Base-by-base conservation (phyloP, 2,888 invertebrate species). In the Sinodicranocentrus sp. region DNA sequence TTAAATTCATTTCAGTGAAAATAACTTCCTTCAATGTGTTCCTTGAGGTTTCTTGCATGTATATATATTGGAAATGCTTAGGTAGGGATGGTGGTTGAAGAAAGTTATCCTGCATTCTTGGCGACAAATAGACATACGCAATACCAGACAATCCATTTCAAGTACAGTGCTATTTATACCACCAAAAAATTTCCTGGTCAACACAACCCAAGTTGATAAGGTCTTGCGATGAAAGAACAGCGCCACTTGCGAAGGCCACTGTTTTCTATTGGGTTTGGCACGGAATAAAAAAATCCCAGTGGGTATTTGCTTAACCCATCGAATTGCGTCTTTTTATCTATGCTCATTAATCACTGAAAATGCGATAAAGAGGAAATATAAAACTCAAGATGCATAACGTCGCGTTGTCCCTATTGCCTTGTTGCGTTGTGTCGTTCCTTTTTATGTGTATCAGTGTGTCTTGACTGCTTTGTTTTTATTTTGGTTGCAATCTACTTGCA, bases 241-340 rank as follows among this genome's bases (percentile, higher is more conserved):
- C 57, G 25, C 23, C 3, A 25, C 25, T 25, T 25, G 10, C n/a
- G 25, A 57, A 57, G 25, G 57, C 23, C 25, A 57, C 23, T 19
- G 21, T 57, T 1, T 25, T 2, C 13, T 1, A 25, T 57, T 57
- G 57, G n/a, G 19, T 3, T 13, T 13, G 48, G 2, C 48, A 57
- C 19, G 23, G 5, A 57, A 8, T 8, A n/a, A 48, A 57, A 23
- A 39, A 39, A 39, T 5, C 13, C 5, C 25, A 23, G 23, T 57
- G 57, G 23, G 23, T 57, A 57, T 57, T 57, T 57, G 19, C 57
- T 6, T 57, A 1, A 25, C 1, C 57, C 23, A 25, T 25, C 5
- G 57, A 57, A 57, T 57, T 57, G 57, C 57, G 61, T 61, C 28
- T 61, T 17, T 61, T 61, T 61, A 61, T 28, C 61, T 61, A 5